Conservation (phyloP, 2,797 vertebrate genomes). For the Luscinia luscinia region DNA sequence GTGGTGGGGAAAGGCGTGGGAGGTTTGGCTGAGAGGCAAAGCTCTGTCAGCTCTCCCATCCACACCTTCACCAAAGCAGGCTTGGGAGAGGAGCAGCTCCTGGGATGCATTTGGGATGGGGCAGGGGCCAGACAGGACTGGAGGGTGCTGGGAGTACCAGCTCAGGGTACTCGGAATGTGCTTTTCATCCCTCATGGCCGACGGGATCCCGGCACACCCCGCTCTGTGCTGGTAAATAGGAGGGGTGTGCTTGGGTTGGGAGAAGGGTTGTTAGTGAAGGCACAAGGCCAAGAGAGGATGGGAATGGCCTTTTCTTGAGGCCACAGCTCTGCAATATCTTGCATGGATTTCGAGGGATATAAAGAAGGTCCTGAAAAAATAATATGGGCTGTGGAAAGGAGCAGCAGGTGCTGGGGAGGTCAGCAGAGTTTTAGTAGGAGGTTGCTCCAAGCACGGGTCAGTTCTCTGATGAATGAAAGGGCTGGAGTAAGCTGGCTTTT, state of each 20-base stretch:
- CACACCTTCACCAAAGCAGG: rapidly evolving
- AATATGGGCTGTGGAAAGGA: not conserved
- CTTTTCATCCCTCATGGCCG: not conserved
- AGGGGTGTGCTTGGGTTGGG: not conserved
- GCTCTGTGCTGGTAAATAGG: not conserved
- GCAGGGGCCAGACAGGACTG: not conserved
- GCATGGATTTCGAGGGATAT: not conserved
- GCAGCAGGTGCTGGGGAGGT: not conserved
- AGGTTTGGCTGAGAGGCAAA: not conserved
- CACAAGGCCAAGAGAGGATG: not conserved
- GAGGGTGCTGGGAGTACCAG: not conserved
- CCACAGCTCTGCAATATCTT: not conserved
- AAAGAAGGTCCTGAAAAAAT: not conserved
- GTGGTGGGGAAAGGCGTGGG: not conserved
- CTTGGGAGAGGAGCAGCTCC: not conserved
- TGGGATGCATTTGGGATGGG: not conserved
- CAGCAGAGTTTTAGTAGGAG: not conserved
- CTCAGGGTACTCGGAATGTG: not conserved
- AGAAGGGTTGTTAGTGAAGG: not conserved
- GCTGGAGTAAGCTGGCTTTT: not conserved
- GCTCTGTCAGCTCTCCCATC: not conserved
- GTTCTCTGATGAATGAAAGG: not conserved
- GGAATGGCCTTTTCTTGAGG: not conserved
- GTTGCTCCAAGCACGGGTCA: not conserved
- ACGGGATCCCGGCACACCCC: not conserved